Conservation (phyloP, 2,797 vertebrate species). For the Anisognathus igniventris region DNA sequence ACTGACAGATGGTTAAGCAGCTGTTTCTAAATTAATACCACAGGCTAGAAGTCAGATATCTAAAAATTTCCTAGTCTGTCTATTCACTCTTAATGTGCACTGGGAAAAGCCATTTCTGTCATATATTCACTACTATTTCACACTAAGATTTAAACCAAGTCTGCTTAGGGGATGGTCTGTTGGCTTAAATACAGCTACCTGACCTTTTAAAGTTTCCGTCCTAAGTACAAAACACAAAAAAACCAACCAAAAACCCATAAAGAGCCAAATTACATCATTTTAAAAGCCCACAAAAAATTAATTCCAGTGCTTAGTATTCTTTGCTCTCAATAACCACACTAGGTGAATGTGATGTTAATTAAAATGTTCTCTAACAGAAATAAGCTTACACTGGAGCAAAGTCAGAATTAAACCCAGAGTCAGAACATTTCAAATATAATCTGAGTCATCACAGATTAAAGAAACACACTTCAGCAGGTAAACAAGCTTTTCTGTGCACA, state of each 20-base stretch:
- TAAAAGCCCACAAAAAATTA: background rate
- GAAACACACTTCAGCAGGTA: background rate
- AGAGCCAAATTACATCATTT: background rate
- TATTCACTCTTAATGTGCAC: background rate
- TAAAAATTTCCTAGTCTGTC: background rate
- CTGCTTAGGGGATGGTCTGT: background rate
- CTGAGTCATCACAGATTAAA: background rate
- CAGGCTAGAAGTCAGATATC: background rate
- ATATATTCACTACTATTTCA: background rate
- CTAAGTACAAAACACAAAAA: background rate
- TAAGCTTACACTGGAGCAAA: background rate
- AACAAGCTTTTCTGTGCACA: background rate
- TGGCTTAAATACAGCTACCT: background rate
- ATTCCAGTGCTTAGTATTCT: background rate
- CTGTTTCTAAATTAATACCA: background rate
- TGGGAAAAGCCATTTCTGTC: background rate
- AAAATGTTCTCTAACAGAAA: background rate
- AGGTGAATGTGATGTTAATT: background rate
- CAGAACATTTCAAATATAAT: background rate
- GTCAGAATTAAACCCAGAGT: background rate
- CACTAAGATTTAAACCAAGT: background rate
- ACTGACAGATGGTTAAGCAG: background rate
- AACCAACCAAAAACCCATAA: fast-evolving
- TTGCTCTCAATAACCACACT: background rate
- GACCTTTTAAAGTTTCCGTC: background rate